Evolutionary conservation across 2,113 vertebrate genomes (phyloP), one percentile per base, ranked within the genome.

Genomic region (Perca schrenkii): DNA sequence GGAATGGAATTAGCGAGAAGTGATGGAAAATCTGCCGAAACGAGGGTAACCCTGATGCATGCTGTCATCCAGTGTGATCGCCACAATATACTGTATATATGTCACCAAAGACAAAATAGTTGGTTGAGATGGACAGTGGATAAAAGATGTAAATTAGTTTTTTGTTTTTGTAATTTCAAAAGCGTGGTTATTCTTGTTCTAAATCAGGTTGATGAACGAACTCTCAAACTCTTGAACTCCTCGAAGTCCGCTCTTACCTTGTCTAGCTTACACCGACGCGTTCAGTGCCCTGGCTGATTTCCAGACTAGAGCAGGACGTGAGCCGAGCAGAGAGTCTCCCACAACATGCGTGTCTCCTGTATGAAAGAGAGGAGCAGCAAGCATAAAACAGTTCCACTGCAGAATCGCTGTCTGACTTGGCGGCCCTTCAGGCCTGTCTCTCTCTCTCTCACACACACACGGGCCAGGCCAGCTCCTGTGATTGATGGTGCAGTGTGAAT

Each of bases 401-500:
- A 52, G 64, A 66, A 36, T 68, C 61, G 16, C 66, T 31, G 19
- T 68, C 54, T 63, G 71, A 76, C 43, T 40, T 88, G 77, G 77
- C 87, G 77, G 46, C 52, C 8, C 4, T 53, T 56, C 75, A 86
- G 60, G 46, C 47, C 65, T 25, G 22, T 52, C 76, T 22, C 36
- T 43, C 60, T 28, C 36, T 60, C 54, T 73, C 67, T 76, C 58
- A 70, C 46, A 22, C 80, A 77, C 85, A 77, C 61, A 52, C 22
- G 22, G 28, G 28, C 28, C 31, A n/a, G 5, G 0, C 52, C n/a
- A 1, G 50, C 74, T 50, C 36, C 21, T 79, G n/a, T 65, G 77
- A 81, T 77, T 77, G 78, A 66, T 78, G 78, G 47, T 70, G 74
- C 78, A 81, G 82, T 78, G 82, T 74, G 82, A 70, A 70, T 84